Evolutionary conservation across 2,113 vertebrate species (phyloP).

Genomic region (Arenaria interpres): DNA sequence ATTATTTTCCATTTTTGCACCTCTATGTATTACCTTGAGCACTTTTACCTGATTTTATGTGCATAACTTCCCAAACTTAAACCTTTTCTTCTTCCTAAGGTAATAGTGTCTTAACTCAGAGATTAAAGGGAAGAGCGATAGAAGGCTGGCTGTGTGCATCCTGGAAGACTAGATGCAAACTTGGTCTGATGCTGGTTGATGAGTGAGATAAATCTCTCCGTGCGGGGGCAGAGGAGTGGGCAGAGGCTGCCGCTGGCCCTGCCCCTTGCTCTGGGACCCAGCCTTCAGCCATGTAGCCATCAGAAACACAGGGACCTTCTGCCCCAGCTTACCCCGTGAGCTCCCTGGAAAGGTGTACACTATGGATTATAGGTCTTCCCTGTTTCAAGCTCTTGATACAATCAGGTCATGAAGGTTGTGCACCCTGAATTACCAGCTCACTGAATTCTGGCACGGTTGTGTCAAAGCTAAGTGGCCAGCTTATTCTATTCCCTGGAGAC

Average conservation of each 20-base stretch:
- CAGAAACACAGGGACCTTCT: not conserved
- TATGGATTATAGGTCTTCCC: not conserved
- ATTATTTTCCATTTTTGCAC: not conserved
- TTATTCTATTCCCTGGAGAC: not conserved
- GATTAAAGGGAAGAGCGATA: not conserved
- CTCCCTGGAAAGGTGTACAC: not conserved
- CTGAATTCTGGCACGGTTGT: not conserved
- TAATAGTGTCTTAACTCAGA: not conserved
- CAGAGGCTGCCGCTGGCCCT: not conserved
- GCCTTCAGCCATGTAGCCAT: not conserved
- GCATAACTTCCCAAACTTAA: not conserved
- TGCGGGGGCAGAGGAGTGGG: not conserved
- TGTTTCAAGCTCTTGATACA: not conserved
- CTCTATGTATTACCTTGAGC: rapidly evolving
- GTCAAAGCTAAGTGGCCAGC: not conserved
- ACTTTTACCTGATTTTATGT: not conserved
- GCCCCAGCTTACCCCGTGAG: not conserved
- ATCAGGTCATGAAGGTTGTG: not conserved
- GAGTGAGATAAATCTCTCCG: not conserved
- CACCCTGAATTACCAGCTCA: not conserved
- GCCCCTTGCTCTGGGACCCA: too few species aligned
- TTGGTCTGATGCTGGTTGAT: not conserved
- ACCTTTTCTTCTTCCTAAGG: not conserved
- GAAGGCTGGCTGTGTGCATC: not conserved
- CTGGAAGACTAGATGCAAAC: not conserved